Base-by-base conservation (phyloP, 2,888 invertebrate species). In the Hydriomena furcata region DNA sequence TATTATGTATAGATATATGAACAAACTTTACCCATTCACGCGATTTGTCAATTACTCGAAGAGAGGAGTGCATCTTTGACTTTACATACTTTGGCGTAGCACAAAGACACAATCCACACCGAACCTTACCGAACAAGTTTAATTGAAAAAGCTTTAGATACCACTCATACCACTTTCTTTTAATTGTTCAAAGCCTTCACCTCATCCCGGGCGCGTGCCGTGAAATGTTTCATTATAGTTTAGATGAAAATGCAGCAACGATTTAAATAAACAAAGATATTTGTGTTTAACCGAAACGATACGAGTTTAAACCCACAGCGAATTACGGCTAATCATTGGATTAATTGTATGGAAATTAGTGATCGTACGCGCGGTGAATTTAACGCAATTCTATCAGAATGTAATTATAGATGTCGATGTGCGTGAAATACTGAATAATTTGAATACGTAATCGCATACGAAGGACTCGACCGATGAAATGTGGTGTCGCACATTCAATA, bases 311-410 rank as follows among this genome's bases (percentile, higher is more conserved):
- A 77, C 63, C 73, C 66, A 66, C 68, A 74, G 61, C 63, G 70
- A 73, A 81, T 78, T 78, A 77, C 72, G 72, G 80, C 81, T 84
- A 86, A 86, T 87, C 77, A 86, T 81, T 79, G 72, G 79, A 83
- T 84, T 86, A 82, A 86, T 87, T 80, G 77, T 76, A 82, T 81
- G 81, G 77, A 81, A 84, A 85, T 86, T 84, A 76, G 79, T 78
- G 75, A 74, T 76, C 71, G 79, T 70, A 75, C 72, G 71, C 61
- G 79, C 59, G 71, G 74, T 77, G 79, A 82, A 84, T 84, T 84
- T 77, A 84, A 86, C 81, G 77, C 77, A 80, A 78, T 84, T 80
- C 78, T 76, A 82, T 82, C 82, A 76, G 76, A 83, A 83, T 82
- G 79, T 86, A 88, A 88, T 88, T 88, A 88, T 79, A 81, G 80